Conservation (phyloP, 1,140 invertebrate species). For the Zelostemma sp. region DNA sequence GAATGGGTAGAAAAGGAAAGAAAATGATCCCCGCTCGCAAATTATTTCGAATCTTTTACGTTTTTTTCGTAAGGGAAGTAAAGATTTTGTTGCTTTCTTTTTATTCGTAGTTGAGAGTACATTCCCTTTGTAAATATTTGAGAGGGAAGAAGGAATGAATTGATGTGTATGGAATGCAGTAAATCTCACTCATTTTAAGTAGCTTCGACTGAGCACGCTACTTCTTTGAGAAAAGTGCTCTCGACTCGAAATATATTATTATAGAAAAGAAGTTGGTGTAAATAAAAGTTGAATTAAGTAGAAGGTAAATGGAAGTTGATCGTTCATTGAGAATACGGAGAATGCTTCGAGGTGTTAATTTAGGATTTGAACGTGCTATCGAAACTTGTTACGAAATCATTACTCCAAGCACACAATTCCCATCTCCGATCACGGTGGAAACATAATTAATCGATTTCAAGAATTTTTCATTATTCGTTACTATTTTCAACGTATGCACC, state of each 20-base stretch:
- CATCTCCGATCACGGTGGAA: no score
- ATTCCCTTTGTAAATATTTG: no score
- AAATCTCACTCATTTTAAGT: background rate
- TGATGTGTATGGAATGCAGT: background rate
- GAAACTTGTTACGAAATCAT: no score
- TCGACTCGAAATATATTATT: slow-evolving; percentile 1
- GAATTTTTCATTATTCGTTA: no score
- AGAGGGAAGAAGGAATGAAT: background rate
- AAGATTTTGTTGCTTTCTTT: no score
- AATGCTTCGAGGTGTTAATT: background rate
- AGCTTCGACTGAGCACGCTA: background rate
- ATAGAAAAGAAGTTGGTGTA: background rate
- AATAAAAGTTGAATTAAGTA: background rate
- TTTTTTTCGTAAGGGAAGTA: no score
- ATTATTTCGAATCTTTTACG: no score
- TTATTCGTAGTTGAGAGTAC: no score
- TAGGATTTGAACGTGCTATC: background rate
- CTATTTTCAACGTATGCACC: no score
- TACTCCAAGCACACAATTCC: no score
- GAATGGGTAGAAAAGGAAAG: background rate
- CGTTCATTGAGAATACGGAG: background rate
- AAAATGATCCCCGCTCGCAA: no score
- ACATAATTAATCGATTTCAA: no score
- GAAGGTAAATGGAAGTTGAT: background rate
- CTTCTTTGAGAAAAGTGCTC: background rate